These are phyloP conservation scores for Cephus nigrinus DNA, from an alignment of 2,888 invertebrate species.

Conservation along the genomic window DNA sequence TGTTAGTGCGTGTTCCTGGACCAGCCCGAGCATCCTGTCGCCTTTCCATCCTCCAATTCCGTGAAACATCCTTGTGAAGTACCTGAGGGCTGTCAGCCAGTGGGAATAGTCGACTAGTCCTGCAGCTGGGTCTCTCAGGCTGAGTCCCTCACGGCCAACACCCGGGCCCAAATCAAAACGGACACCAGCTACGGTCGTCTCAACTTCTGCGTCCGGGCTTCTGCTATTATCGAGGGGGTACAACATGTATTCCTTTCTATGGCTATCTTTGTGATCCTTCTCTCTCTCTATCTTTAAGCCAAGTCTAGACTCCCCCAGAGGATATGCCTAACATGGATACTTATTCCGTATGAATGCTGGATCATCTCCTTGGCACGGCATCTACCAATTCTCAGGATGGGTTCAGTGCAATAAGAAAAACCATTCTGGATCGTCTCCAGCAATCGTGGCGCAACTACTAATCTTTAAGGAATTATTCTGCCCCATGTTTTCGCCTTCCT, in stretches of 20 bases:
- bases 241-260: conserved; percentile 1
- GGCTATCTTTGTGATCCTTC: conserved; percentile 9
- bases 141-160: conserved; percentile 69
- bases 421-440: not conserved
- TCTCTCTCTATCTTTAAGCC: not conserved
- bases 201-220: conserved; percentile 63
- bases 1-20: conserved; percentile 27
- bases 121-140: conserved; percentile 69
- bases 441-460: not conserved
- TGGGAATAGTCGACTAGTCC: conserved; percentile 72
- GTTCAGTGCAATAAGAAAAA: not conserved
- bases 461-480: not conserved
- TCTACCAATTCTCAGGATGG: not conserved
- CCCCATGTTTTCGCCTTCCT: not conserved
- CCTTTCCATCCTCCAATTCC: conserved; percentile 51
- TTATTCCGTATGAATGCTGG: not conserved
- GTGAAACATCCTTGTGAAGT: conserved; percentile 60
- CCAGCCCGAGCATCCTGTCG: conserved; percentile 16
- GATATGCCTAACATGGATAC: not conserved
- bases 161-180: conserved; percentile 67
- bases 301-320: not conserved
- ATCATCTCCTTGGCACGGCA: not conserved
- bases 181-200: conserved; percentile 64
- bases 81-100: conserved; percentile 71
- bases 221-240: conserved; percentile 45